Conservation (phyloP, 2,113 vertebrate genomes). For the Ceuthmochares aereus region DNA sequence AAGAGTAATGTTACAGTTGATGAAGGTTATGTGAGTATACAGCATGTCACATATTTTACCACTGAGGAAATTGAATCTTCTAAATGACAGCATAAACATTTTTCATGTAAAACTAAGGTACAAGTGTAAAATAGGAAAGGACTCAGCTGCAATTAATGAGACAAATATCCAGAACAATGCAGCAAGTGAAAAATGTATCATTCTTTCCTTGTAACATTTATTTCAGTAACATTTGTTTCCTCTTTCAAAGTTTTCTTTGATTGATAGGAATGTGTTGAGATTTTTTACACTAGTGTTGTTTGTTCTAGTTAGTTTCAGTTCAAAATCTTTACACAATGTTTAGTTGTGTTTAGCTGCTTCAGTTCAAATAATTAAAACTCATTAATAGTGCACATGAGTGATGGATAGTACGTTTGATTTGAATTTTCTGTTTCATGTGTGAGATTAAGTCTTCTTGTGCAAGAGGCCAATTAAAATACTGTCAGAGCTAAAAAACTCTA, state of each 20-base stretch:
- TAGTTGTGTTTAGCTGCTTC: neutral
- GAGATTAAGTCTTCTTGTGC: neutral
- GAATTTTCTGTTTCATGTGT: neutral
- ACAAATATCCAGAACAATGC: neutral
- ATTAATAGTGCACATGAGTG: neutral
- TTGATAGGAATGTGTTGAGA: neutral
- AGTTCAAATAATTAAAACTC: slow-evolving; percentile 22
- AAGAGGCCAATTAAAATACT: neutral
- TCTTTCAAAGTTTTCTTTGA: neutral
- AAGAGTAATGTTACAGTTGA: neutral
- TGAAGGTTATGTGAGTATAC: neutral
- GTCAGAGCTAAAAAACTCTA: neutral
- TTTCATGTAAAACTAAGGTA: neutral
- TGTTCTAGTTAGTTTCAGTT: slow-evolving; percentile 4
- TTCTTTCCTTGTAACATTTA: neutral
- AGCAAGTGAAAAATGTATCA: neutral
- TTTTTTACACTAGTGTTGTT: neutral
- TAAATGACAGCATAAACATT: neutral
- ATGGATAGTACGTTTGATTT: neutral
- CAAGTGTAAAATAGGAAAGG: neutral
- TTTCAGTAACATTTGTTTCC: neutral
- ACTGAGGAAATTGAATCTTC: neutral
- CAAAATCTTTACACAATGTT: neutral
- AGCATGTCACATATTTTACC: neutral
- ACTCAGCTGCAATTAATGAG: neutral